phyloP scores from a whole-genome alignment of 2,888 invertebrate genomes.

The Epinotia demarniana region DNA sequence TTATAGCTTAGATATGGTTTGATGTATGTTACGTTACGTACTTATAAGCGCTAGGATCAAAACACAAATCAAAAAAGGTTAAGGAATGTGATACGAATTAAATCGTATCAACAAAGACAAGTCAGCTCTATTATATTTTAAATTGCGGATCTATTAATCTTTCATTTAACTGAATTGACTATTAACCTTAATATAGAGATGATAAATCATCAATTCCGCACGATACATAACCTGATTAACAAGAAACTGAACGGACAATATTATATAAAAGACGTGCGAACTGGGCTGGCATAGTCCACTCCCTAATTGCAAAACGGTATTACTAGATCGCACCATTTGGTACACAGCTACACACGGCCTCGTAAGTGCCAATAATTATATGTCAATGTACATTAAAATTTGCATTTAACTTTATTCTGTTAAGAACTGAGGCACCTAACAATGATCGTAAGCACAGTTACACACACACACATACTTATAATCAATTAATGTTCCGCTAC shows the following conservation, averaged over 20 bases:
- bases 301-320: not conserved
- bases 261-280: slow-evolving; percentile 29
- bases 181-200: not conserved
- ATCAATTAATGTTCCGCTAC: slow-evolving; percentile 54
- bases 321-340: not conserved
- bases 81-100: slow-evolving; percentile 3
- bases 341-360: no score
- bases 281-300: not conserved
- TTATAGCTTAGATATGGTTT: not conserved
- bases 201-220: slow-evolving; percentile 22
- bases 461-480: slow-evolving; percentile 48
- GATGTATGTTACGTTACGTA: not conserved
- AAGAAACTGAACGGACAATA: slow-evolving; percentile 10
- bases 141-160: slow-evolving; percentile 33
- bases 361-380: no score
- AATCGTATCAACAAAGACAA: not conserved
- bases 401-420: not conserved
- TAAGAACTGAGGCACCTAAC: not conserved
- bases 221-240: slow-evolving; percentile 20
- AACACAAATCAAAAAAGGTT: not conserved
- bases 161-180: slow-evolving; percentile 11
- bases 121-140: slow-evolving; percentile 9
- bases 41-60: not conserved
- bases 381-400: no score
- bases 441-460: slow-evolving; percentile 32